Percentiles rank a stretch among this genome's conserved stretches.
Evolutionary conservation across 2,797 vertebrate genomes (phyloP).

Genomic region (Anomalospiza imberbis): DNA sequence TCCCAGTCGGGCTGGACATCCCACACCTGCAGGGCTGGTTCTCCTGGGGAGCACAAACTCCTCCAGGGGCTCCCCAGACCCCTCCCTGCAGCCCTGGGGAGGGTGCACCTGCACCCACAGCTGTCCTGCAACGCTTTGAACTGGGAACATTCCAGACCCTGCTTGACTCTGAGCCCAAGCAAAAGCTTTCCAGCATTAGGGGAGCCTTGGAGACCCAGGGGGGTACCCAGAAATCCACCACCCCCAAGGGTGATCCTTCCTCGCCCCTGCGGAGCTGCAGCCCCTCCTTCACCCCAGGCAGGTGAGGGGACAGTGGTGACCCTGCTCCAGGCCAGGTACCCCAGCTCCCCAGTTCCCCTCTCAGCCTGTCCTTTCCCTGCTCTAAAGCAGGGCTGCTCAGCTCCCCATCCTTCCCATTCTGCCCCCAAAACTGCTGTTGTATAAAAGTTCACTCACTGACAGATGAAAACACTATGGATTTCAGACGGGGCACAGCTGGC

Average conservation of each 20-base stretch:
- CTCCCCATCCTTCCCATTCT: background rate
- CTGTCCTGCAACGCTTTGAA: rapidly evolving
- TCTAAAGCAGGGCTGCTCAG: background rate
- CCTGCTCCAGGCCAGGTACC: background rate
- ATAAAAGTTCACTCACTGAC: background rate
- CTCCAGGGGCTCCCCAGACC: background rate
- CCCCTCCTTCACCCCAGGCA: background rate
- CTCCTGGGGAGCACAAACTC: background rate
- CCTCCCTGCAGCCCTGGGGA: background rate
- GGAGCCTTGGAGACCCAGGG: background rate
- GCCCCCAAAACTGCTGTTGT: background rate
- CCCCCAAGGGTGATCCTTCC: background rate
- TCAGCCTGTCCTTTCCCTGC: background rate
- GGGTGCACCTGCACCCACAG: background rate
- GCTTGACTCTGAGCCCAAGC: background rate
- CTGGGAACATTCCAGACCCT: background rate
- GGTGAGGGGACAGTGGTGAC: background rate
- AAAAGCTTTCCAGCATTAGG: rapidly evolving
- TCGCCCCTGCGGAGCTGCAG: rapidly evolving
- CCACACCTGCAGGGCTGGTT: background rate
- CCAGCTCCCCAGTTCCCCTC: background rate
- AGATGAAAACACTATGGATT: background rate
- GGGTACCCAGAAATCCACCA: background rate
- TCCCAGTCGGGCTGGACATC: background rate
- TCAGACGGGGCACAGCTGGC: background rate